Evolutionary conservation across 2,888 invertebrate species (phyloP).

Genomic region (Drosophila robusta): DNA sequence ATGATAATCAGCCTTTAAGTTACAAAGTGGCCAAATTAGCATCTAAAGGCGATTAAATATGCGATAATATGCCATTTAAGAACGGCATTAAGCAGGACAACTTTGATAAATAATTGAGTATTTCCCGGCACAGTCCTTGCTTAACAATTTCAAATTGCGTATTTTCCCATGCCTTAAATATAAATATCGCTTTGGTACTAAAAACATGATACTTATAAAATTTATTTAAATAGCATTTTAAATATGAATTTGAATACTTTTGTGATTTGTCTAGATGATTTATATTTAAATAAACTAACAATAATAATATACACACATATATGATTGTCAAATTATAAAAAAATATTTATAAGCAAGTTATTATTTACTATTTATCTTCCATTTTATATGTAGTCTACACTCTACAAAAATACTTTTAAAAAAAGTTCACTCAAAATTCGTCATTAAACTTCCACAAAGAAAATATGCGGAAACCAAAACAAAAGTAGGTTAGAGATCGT

Average conservation of each 20-base stretch:
- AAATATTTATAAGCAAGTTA: no score
- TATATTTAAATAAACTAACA: no score
- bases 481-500: conserved; percentile 65
- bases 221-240: neutral
- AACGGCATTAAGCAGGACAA: neutral
- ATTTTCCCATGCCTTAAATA: no score
- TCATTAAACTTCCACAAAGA: neutral
- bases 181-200: neutral
- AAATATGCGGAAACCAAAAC: conserved; percentile 11
- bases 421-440: neutral
- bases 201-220: neutral
- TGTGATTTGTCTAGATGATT: no score
- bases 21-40: conserved; percentile 9
- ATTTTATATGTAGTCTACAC: no score
- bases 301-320: no score
- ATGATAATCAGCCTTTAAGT: conserved; percentile 10
- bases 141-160: no score
- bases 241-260: no score
- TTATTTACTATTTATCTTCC: no score
- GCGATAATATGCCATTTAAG: neutral
- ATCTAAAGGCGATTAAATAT: conserved; percentile 7
- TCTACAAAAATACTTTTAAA: no score
- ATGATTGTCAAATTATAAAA: no score
- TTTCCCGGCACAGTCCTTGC: neutral
- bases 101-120: neutral